phyloP scores from a whole-genome alignment of 2,797 vertebrate species.

The Tangara arthus region DNA sequence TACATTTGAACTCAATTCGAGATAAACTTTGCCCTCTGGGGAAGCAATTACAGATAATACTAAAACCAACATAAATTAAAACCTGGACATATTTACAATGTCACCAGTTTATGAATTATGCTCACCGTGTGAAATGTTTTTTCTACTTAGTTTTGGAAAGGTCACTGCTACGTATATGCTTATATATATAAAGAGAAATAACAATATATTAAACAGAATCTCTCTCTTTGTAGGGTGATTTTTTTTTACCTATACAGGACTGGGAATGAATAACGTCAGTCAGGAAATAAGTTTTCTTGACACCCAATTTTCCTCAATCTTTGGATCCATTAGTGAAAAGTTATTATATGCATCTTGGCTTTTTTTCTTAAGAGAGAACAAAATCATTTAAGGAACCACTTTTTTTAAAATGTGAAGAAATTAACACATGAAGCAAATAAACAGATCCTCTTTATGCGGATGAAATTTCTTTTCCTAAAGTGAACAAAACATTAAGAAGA shows the following conservation, averaged over 20 bases:
- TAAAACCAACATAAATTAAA: slow-evolving; percentile 50
- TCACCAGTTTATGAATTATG: slow-evolving; percentile 15
- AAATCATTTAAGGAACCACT: background rate
- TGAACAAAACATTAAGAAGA: background rate
- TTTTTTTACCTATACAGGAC: background rate
- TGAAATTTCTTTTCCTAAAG: background rate
- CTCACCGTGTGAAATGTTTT: background rate
- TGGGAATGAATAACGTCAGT: background rate
- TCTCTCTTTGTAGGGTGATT: background rate
- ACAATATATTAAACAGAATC: background rate
- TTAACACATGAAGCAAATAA: background rate
- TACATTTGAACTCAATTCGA: slow-evolving; percentile 28
- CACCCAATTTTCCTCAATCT: background rate
- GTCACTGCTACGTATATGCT: background rate
- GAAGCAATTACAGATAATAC: slow-evolving; percentile 51
- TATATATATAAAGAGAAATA: background rate
- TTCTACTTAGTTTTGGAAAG: slow-evolving; percentile 3
- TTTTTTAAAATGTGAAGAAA: background rate
- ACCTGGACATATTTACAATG: background rate
- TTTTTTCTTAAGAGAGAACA: background rate
- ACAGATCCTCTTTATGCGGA: background rate
- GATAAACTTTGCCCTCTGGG: slow-evolving; percentile 58
- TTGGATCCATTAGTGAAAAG: slow-evolving; percentile 22
- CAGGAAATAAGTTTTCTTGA: slow-evolving; percentile 32
- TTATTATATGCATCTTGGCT: background rate